A percentile compares a stretch with the other conserved stretches of the same genome.
Evolutionary conservation across 2,113 vertebrate species (phyloP).

Genomic region (Electrona antarctica): DNA sequence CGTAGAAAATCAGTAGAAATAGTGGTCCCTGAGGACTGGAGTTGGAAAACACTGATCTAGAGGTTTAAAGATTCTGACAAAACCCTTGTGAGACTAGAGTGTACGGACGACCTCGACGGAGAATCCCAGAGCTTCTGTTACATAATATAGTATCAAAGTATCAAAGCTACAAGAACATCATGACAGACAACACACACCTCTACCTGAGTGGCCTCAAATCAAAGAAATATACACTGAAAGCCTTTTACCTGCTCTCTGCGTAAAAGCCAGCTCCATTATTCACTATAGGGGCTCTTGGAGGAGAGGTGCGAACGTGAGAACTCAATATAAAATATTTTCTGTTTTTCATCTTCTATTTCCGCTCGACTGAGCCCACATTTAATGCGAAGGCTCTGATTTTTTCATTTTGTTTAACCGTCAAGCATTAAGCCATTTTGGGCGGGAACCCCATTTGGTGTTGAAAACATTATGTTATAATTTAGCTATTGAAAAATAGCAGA

Average conservation of each 20-base stretch:
- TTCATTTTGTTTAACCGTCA: conserved; percentile 12
- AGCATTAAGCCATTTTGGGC: no score
- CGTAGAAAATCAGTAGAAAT: background rate
- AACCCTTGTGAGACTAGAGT: no score
- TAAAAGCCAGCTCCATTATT: conserved; percentile 69
- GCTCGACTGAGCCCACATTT: conserved; percentile 32
- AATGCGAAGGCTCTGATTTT: conserved; percentile 9
- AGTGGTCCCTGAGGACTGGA: no score
- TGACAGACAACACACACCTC: conserved; percentile 27
- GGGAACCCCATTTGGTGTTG: no score
- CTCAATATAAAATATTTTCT: conserved; percentile 48
- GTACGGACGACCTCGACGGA: no score
- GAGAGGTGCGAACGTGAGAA: conserved; percentile 48
- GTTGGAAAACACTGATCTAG: no score
- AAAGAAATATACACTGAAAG: conserved; percentile 69
- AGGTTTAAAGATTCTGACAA: no score
- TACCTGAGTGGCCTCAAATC: conserved; percentile 49
- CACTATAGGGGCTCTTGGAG: conserved; percentile 35
- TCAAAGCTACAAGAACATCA: conserved; percentile 23
- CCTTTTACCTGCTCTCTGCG: conserved; percentile 67
- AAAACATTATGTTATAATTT: no score
- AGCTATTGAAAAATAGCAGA: no score
- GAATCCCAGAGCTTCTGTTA: background rate
- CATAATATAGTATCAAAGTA: background rate
- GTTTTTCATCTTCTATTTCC: conserved; percentile 25